Evolutionary conservation across 1,140 invertebrate genomes (phyloP), one percentile per base, ranked within the genome.

Genomic region (Eriosoma lanigerum): DNA sequence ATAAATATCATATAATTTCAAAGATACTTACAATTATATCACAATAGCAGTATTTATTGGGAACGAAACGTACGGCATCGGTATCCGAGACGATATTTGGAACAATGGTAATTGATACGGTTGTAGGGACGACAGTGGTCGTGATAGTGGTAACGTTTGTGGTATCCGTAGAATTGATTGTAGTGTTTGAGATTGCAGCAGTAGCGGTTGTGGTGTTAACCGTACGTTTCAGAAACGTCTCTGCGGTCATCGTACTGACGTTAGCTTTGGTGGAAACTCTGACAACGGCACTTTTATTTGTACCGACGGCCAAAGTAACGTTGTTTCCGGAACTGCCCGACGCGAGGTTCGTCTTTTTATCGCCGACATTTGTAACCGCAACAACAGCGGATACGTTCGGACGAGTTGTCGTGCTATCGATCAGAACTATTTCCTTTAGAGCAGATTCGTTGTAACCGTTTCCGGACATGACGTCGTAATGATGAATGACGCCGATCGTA

Each of bases 11-110:
- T n/a, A n/a, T n/a, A n/a, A n/a, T n/a, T n/a, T n/a, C n/a, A n/a
- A n/a, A 8, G 10, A 1, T 60, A 44, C 32, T 64, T 44, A 81
- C 68, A 1, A 64, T 76, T 12, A 76, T 8, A 21, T 78, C 73
- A 44, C 73, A 82, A n/a, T 10, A 10, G 44, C 70, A 75, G 8
- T 81, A 60, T n/a, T 70, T n/a, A n/a, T 48, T n/a, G 8, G 9
- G 3, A 12, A 70, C 24, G 9, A 70, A 70, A 5, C 24, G 66
- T 19, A 70, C 44, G 13, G 21, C 38, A 46, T 46, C 24, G 8
- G 19, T 8, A 0, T 54, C 19, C 17, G 48, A 0, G 44, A 21
- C 24, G 24, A 46, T 3, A 8, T 38, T 38, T 8, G 68, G 24
- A 1, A 19, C 15, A 2, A 5, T 68, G 17, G 8, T 26, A 19